Conservation (phyloP, 2,888 invertebrate species). For the Empis livida region DNA sequence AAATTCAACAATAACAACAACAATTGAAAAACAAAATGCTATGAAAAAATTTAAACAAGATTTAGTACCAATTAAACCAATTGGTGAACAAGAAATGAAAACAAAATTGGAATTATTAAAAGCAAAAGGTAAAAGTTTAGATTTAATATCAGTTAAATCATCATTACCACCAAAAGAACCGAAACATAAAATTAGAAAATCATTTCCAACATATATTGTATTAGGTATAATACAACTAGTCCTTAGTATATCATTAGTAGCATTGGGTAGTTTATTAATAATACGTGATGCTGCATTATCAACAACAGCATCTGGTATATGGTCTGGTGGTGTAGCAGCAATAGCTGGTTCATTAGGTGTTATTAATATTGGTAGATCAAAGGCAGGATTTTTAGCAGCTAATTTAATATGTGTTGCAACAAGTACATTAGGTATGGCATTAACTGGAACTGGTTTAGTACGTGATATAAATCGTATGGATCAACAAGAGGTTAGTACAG, state of each 20-base stretch:
- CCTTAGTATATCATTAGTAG: conserved; percentile 29
- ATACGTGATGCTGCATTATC: conserved; percentile 31
- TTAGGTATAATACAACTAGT: conserved; percentile 31
- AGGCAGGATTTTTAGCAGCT: conserved; percentile 32
- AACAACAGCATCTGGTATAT: conserved; percentile 31
- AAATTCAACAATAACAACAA: not conserved
- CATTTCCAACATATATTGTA: conserved; percentile 28
- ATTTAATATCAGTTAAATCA: conserved; percentile 18
- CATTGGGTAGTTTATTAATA: conserved; percentile 30
- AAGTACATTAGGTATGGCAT: conserved; percentile 32
- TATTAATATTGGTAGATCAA: conserved; percentile 32
- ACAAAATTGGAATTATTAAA: not conserved
- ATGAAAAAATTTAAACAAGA: not conserved
- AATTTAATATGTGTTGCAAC: conserved; percentile 35
- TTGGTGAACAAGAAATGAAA: not conserved
- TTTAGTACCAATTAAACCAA: not conserved
- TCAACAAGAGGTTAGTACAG: conserved; percentile 15
- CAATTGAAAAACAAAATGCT: not conserved
- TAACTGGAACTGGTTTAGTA: conserved; percentile 33
- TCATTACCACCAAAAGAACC: conserved; percentile 19
- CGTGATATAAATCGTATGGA: conserved; percentile 30
- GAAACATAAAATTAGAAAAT: not conserved
- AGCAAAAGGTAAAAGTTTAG: not conserved
- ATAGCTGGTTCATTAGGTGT: conserved; percentile 34
- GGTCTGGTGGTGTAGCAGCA: conserved; percentile 32